Conservation (phyloP, 2,797 vertebrate species). For the Silurus lanzhouensis region DNA sequence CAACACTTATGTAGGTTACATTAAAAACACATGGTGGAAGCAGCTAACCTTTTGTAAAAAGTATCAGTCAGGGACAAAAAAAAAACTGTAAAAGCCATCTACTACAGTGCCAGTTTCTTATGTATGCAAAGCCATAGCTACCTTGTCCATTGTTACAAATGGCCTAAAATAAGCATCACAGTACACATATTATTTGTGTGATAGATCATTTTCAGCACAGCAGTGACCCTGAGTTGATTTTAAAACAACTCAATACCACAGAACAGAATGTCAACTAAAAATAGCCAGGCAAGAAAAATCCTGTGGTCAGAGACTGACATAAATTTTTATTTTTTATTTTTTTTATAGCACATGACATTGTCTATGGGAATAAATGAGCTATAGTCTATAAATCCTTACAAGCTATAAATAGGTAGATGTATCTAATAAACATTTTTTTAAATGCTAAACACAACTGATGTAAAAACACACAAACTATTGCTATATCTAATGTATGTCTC, state of each 20-base stretch:
- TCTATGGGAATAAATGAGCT: neutral
- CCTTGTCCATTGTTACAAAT: neutral
- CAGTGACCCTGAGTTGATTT: conserved; percentile 12
- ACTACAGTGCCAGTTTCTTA: neutral
- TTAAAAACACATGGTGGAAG: conserved; percentile 67
- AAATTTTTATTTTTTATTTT: too few species aligned
- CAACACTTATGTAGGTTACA: conserved; percentile 76
- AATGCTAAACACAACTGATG: neutral
- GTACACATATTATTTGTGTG: conserved; percentile 3
- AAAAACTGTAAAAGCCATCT: neutral
- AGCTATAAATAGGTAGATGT: neutral
- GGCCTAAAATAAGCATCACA: neutral
- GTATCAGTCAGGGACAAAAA: neutral
- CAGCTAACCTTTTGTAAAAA: conserved; percentile 27
- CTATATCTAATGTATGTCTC: neutral
- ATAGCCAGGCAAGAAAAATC: neutral
- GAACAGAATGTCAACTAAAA: conserved; percentile 13
- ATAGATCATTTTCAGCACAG: neutral
- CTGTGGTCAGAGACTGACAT: neutral
- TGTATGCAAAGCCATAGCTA: neutral
- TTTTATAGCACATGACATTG: neutral
- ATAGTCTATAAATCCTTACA: neutral
- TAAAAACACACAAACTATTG: neutral
- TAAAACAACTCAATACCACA: conserved; percentile 9
- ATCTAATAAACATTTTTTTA: neutral